Base-by-base conservation (phyloP, 1,140 invertebrate genomes). In the Drosophila paulistorum region DNA sequence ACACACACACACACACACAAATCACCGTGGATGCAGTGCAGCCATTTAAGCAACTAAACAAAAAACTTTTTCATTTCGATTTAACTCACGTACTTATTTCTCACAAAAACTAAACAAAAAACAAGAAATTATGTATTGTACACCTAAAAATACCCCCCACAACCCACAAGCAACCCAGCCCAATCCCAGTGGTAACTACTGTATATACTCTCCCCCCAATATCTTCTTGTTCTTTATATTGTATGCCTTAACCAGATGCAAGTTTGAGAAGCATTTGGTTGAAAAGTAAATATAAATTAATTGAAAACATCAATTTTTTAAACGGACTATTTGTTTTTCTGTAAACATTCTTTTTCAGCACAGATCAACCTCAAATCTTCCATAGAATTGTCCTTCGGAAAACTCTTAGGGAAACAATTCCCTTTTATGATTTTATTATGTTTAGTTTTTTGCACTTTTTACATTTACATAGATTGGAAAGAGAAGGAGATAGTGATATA, bases 221-320 rank as follows among this genome's bases (percentile, higher is more conserved):
- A 51, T 51, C 73, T 68, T 75, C 73, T 74, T 65, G 71, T 75
- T 75, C 73, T 68, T 65, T 75, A 74, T 57, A 57, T 57, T 57
- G 26, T 57, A 74, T 75, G 73, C 73, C 73, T 75, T 75, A 30
- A 62, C 72, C 72, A 75, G 72, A 55, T 73, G 68, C 57, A 58
- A 35, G 37, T 74, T 68, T 23, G 17, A 51, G 23, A 23, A 39
- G 37, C 20, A 11, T 17, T 71, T 75, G 73, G 73, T 68, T 74
- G 74, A 68, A 62, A 74, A 75, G 64, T 75, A 75, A 73, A 75
- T 51, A 68, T 37, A 33, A 59, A 35, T 59, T 59, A 59, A 59
- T 59, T 59, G 30, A 59, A 59, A 37, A 58, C 30, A 14, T 14
- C 3, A 30, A 0, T 30, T 30, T 30, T 30, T 3, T 5, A 6